A percentile compares a stretch with the other conserved stretches of the same genome.
Evolutionary conservation across 2,888 invertebrate species (phyloP).

Genomic region (Charanyca ferruginea): DNA sequence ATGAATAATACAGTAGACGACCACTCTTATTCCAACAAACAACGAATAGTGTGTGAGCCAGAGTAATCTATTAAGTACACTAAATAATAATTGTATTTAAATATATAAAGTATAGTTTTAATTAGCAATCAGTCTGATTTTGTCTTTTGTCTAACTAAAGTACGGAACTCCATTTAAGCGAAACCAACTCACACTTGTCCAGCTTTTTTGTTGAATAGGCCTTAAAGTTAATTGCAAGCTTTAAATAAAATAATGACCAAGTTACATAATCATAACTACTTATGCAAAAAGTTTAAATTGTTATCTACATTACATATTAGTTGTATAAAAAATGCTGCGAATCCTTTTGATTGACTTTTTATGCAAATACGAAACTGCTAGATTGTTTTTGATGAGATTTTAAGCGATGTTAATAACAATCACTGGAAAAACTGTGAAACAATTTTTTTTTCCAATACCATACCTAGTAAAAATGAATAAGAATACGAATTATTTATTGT

Average conservation of each 20-base stretch:
- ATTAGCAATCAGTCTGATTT: too few species aligned
- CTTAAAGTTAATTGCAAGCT: slow-evolving; percentile 1
- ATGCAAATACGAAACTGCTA: neutral
- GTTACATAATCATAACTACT: neutral
- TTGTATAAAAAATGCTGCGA: neutral
- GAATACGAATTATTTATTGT: too few species aligned
- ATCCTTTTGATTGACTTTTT: neutral
- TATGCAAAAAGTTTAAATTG: neutral
- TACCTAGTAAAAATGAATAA: too few species aligned
- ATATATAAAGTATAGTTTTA: too few species aligned
- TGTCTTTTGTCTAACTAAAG: too few species aligned
- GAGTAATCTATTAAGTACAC: too few species aligned
- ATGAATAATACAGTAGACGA: too few species aligned
- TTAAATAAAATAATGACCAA: neutral
- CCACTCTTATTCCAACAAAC: too few species aligned
- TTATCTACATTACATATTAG: neutral
- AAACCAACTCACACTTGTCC: neutral
- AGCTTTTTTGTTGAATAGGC: neutral
- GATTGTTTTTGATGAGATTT: neutral
- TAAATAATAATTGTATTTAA: too few species aligned
- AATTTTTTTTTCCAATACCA: neutral
- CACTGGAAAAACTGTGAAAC: neutral
- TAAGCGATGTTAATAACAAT: neutral
- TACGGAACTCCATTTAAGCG: slow-evolving; percentile 2
- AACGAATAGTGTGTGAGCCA: too few species aligned